Evolutionary conservation across 2,888 invertebrate genomes (phyloP), one percentile per base, ranked within the genome.

Genomic region (Rhagophthalmus giganteus): DNA sequence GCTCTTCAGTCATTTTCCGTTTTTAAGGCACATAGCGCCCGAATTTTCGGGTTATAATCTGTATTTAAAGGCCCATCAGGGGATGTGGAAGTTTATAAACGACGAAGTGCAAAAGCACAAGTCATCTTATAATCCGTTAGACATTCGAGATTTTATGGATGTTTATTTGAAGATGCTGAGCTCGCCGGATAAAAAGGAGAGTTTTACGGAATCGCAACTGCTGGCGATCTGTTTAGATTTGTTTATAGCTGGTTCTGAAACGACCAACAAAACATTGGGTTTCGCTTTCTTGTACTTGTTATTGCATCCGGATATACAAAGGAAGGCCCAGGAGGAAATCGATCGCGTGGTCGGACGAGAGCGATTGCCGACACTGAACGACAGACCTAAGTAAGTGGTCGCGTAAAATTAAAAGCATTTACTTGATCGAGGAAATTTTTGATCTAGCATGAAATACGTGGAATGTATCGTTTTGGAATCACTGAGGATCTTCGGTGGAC

Each of bases 231-330:
- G 90, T 63, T 78, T 91, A 79, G 92, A 92, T 63, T 82, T 92
- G 80, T 92, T 92, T 63, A 84, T 91, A 79, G 92, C 91, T 12
- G 92, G 91, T 0, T 88, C 90, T 0, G 92, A 92, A 74, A 92
- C 92, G 0, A 90, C 91, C 0, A 86, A 84, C 39, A 90, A 91
- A 69, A 84, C 86, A 20, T 76, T 91, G 64, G 84, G 86, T 15
- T 90, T 90, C 66, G 82, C 85, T 49, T 88, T 91, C 61, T 78
- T 89, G 57, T 86, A 89, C 65, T 70, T 92, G 60, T 79, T 89
- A 2, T 75, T 86, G 10, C 80, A 86, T 62, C 88, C 85, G 11
- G 79, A 84, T 1, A 82, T 90, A 0, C 90, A 91, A 66, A 79
- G 72, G 58, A 87, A 84, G 64, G 88, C 88, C 0, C 89, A 87